Evolutionary conservation across 2,113 vertebrate genomes (phyloP), one percentile per base, ranked within the genome.

Genomic region (Brachyhypopomus gauderio): DNA sequence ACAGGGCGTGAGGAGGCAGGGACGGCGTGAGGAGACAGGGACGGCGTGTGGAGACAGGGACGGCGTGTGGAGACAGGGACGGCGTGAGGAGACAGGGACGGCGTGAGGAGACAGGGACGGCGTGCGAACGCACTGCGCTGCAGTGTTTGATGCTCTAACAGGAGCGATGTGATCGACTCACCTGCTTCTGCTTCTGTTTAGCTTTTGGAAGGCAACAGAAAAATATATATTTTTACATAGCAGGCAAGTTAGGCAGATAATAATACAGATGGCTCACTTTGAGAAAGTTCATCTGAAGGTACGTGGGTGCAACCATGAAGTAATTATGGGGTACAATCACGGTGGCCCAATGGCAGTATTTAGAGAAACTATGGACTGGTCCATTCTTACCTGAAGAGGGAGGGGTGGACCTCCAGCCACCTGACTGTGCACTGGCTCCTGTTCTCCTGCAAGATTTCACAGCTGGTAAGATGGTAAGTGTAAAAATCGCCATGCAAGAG

Each of bases 361-460:
- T 38, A 25, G 6, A 45, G 14, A 27, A 22, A 14, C 12, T 52
- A 11, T 52, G 45, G 45, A 52, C 45, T 52, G 16, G 38, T 60
- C 16, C 3, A 55, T 59, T 80, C 86, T 91, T 93, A 98, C 97
- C 96, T 95, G 96, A 93, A 90, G 96, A 96, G 80, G 96, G 96
- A 83, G 96, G 95, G 88, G 96, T 96, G 74, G 96, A 96, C 87
- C 95, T 95, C 91, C 96, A 93, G 88, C 93, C 96, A 91, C 95
- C 95, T n/a, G 93, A 93, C 79, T 92, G 92, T 45, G 95, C 93
- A 83, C 96, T 96, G 63, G 94, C 94, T 87, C 94, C 95, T 86
- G 95, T 92, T 93, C 96, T 96, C 93, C 97, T 98, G 19, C 20
- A 34, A 5, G 63, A 27, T 25, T 16, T 64, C 25, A 38, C 63